phyloP scores from a whole-genome alignment of 2,888 invertebrate species.

The Diaphora mendica region DNA sequence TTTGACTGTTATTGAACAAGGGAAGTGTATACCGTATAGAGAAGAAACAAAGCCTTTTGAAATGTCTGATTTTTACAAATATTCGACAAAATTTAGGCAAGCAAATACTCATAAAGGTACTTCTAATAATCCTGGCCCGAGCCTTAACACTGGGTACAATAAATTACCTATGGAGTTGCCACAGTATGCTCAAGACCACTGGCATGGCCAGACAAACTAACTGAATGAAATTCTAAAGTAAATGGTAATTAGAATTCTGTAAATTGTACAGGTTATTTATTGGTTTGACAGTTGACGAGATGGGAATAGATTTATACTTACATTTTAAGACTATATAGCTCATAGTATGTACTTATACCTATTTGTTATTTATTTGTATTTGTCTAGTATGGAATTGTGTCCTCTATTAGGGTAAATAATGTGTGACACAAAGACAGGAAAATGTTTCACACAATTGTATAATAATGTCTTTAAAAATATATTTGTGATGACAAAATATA shows the following conservation, averaged over 20 bases:
- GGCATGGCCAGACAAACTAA: constrained; percentile 75
- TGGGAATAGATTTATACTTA: constrained; percentile 33
- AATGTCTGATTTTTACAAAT: constrained; percentile 99
- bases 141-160: constrained; percentile 65
- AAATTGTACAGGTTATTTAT: constrained; percentile 44
- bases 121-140: constrained; percentile 64
- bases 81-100: constrained; percentile 96
- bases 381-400: constrained; percentile 11
- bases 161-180: constrained; percentile 80
- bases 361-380: constrained; percentile 36
- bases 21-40: constrained; percentile 95
- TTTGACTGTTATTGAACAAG: constrained; percentile 94
- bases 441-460: constrained; percentile 7
- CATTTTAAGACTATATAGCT: constrained; percentile 47
- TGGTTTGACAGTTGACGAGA: constrained; percentile 41
- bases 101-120: constrained; percentile 68
- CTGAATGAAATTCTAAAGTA: neutral
- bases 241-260: constrained; percentile 20
- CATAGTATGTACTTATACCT: constrained; percentile 61
- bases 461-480: constrained; percentile 19
- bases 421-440: constrained; percentile 33
- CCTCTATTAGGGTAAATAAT: constrained; percentile 19
- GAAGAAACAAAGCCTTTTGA: constrained; percentile 99
- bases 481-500: constrained; percentile 40
- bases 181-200: constrained; percentile 76